A percentile compares a stretch with the other conserved stretches of the same genome.
phyloP scores from a whole-genome alignment of 53 echinoderm and acorn worm species.

The Actinopyga echinites region DNA sequence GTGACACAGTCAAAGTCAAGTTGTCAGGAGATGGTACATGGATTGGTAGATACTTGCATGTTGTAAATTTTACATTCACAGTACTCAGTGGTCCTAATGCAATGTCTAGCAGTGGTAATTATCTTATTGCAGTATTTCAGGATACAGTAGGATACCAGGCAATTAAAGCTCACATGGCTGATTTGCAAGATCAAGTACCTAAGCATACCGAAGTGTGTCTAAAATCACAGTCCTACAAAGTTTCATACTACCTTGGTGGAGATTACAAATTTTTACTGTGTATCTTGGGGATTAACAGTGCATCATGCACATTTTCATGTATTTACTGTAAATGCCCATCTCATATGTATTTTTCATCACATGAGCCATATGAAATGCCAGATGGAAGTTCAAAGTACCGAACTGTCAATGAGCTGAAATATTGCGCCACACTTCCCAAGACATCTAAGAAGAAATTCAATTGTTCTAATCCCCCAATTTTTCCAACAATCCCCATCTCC shows the following conservation, averaged over 20 bases:
- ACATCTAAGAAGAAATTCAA: conserved; percentile 17
- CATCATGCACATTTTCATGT: conserved; percentile 31
- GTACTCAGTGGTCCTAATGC: background rate
- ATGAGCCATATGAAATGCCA: conserved; percentile 13
- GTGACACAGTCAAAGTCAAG: background rate
- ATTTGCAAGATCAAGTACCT: conserved; percentile 7
- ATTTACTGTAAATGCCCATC: conserved; percentile 44
- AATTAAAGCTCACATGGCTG: background rate
- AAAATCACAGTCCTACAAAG: background rate
- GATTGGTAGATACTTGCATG: background rate
- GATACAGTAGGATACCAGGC: conserved; percentile 28
- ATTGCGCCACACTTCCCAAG: background rate
- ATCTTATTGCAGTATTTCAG: conserved; percentile 32
- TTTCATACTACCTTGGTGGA: conserved; percentile 24
- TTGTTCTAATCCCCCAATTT: conserved; percentile 32
- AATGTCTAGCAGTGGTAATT: conserved; percentile 10
- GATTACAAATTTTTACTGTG: conserved; percentile 37
- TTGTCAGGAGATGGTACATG: conserved; percentile 5
- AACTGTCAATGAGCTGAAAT: background rate
- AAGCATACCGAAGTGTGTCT: background rate
- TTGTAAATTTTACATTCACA: conserved; percentile 13
- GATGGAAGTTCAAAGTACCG: background rate
- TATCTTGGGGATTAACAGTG: conserved; percentile 16
- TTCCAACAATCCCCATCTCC: conserved; percentile 34
- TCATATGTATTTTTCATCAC: background rate